phyloP scores from a whole-genome alignment of 2,888 invertebrate species.

The Papilio elwesi region DNA sequence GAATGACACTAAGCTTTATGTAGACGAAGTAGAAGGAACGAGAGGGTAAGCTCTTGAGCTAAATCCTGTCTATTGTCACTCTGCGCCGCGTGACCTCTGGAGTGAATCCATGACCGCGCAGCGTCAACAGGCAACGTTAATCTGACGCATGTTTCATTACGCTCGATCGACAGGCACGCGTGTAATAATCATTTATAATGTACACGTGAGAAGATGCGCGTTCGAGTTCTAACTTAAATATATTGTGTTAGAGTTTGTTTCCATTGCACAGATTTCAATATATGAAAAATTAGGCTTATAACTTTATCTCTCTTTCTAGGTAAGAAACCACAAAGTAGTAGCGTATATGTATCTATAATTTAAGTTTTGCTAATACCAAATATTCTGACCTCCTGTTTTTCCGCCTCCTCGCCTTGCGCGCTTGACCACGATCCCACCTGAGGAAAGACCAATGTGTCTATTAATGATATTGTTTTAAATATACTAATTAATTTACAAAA shows the following conservation, averaged over 20 bases:
- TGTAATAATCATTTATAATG: slow-evolving; percentile 69
- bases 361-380: too few relatives aligned
- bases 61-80: slow-evolving; percentile 10
- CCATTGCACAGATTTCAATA: slow-evolving; percentile 44
- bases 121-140: slow-evolving; percentile 53
- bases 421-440: too few relatives aligned
- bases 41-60: background rate
- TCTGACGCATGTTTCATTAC: slow-evolving; percentile 63
- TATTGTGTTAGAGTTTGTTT: slow-evolving; percentile 48
- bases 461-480: too few relatives aligned
- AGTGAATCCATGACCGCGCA: slow-evolving; percentile 22
- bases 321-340: too few relatives aligned
- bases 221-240: slow-evolving; percentile 55
- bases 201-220: slow-evolving; percentile 49
- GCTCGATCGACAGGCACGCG: slow-evolving; percentile 51
- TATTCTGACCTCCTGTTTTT: too few relatives aligned
- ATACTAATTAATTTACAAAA: too few relatives aligned
- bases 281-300: background rate
- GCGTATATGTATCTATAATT: too few relatives aligned
- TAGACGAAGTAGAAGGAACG: too few relatives aligned
- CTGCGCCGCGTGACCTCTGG: background rate
- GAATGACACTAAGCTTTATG: too few relatives aligned
- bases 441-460: too few relatives aligned
- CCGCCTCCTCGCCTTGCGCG: too few relatives aligned
- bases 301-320: too few relatives aligned